A percentile compares a stretch with the other conserved stretches of the same genome.
Conservation (phyloP, 53 echinoderm and acorn worm genomes). For the Arbacia lixula region DNA sequence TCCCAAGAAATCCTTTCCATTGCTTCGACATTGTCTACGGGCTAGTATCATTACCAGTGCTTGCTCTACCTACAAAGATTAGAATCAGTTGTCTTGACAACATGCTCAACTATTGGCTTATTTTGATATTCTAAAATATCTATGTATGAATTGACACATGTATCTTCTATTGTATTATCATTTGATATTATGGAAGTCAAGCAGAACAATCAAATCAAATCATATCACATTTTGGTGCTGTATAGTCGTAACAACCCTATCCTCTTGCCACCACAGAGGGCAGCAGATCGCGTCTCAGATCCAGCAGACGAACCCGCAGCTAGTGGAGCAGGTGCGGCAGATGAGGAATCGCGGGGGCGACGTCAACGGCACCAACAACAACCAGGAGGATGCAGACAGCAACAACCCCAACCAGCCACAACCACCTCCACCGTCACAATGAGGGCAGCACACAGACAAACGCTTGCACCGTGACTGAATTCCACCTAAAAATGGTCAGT, state of each 20-base stretch:
- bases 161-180: too few relatives aligned
- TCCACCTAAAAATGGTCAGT: conserved; percentile 1
- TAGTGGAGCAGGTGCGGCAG: conserved; percentile 89
- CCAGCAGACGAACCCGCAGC: conserved; percentile 88
- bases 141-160: background rate
- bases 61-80: too few relatives aligned
- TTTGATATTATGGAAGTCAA: background rate
- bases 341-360: conserved; percentile 59
- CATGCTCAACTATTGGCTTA: too few relatives aligned
- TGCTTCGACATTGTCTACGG: too few relatives aligned
- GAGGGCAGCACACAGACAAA: background rate
- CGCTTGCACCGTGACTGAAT: background rate
- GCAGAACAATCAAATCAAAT: background rate
- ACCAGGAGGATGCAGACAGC: conserved; percentile 30
- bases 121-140: background rate
- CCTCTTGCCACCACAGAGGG: conserved; percentile 89
- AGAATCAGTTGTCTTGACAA: too few relatives aligned
- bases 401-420: conserved; percentile 60
- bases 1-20: too few relatives aligned
- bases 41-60: too few relatives aligned
- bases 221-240: too few relatives aligned
- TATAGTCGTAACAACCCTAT: too few relatives aligned
- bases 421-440: conserved; percentile 30
- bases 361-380: conserved; percentile 33
- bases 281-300: conserved; percentile 94